Evolutionary conservation across 2,888 invertebrate species (phyloP).

Genomic region (Eugnorisma glareosa): DNA sequence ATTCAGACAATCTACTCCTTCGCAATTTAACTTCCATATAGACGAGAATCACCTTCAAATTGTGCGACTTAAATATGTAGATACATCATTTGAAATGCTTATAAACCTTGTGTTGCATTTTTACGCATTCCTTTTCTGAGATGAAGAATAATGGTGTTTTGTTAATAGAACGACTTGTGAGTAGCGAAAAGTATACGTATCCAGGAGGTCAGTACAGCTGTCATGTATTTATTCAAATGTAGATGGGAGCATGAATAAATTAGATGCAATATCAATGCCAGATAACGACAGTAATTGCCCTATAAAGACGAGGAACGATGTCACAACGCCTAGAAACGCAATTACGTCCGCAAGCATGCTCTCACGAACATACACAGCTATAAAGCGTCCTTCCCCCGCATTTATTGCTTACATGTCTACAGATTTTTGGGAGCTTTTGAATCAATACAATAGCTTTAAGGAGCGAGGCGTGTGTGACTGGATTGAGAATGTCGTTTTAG

Average conservation of each 20-base stretch:
- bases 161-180: conserved; percentile 74
- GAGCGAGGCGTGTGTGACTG: conserved; percentile 62
- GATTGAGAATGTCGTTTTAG: conserved; percentile 61
- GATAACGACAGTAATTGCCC: conserved; percentile 89
- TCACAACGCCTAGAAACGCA: conserved; percentile 87
- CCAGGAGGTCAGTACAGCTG: conserved; percentile 80
- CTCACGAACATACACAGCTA: conserved; percentile 82
- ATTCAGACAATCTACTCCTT: conserved; percentile 76
- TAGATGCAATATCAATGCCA: conserved; percentile 90
- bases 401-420: conserved; percentile 82
- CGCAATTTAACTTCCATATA: conserved; percentile 70
- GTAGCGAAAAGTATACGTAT: conserved; percentile 71
- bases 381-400: conserved; percentile 80
- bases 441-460: conserved; percentile 70
- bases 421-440: conserved; percentile 78
- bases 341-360: conserved; percentile 85
- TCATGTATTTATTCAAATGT: conserved; percentile 84
- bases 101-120: conserved; percentile 59
- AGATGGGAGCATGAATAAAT: conserved; percentile 85
- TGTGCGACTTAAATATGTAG: conserved; percentile 67
- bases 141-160: conserved; percentile 73
- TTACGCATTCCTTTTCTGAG: conserved; percentile 69
- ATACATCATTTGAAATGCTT: conserved; percentile 65
- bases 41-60: conserved; percentile 53
- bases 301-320: conserved; percentile 89